Base-by-base conservation (phyloP, 1,140 invertebrate genomes). In the Pseudachorutes palmiensis region DNA sequence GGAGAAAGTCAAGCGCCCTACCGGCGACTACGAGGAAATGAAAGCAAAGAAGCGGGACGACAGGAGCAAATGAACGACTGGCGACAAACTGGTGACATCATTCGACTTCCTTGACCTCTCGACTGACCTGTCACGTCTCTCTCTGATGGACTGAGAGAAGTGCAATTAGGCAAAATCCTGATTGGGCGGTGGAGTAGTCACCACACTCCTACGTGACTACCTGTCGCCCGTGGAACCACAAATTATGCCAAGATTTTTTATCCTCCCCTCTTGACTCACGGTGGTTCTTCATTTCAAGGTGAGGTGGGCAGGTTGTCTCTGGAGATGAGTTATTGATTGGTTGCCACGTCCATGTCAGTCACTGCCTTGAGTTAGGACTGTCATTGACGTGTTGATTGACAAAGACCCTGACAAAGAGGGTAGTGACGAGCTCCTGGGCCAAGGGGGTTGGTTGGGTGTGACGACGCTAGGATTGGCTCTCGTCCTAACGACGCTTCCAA, bases 81-180 rank as follows among this genome's bases (percentile, higher is more conserved):
- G 24, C n/a, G n/a, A n/a, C n/a, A n/a, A n/a, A n/a, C n/a, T 9
- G 58, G 58, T 9, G 28, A 29, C 58, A 3, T 5, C 12, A n/a
- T 26, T 29, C 14, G 19, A 22, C 28, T 28, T 29, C 24, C 31
- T 9, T 41, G 32, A 22, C 29, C 31, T 22, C 60, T n/a, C 19
- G 2, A 51, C 59, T 70, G 69, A 70, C 69, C 69, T 70, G 65
- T 70, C 69, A 70, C 69, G 69, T 70, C 64, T 51, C n/a, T n/a
- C n/a, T n/a, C n/a, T n/a, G 31, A 62, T 64, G 67, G 67, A 68
- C n/a, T n/a, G n/a, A n/a, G n/a, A n/a, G n/a, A n/a, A n/a, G n/a
- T n/a, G n/a, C n/a, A n/a, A n/a, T n/a, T n/a, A n/a, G n/a, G n/a
- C n/a, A n/a, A n/a, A n/a, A n/a, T n/a, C n/a, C n/a, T n/a, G n/a